phyloP scores from a whole-genome alignment of 2,113 vertebrate species.

The Burhinus oedicnemus region DNA sequence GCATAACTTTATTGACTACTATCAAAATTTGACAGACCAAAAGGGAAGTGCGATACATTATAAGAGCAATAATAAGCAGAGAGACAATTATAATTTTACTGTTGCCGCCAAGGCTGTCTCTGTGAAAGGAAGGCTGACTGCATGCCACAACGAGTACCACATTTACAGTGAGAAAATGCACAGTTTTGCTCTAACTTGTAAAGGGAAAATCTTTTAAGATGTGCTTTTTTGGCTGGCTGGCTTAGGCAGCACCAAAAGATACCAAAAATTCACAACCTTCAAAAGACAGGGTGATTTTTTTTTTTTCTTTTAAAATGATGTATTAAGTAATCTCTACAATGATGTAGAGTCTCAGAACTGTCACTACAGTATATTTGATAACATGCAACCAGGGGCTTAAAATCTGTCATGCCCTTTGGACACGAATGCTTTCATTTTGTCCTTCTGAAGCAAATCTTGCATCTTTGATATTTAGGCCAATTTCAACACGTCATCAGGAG shows the following conservation, averaged over 20 bases:
- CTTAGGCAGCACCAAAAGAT: neutral
- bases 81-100: neutral
- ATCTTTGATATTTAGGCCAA: neutral
- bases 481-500: neutral
- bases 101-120: neutral
- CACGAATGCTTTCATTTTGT: neutral
- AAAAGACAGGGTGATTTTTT: neutral
- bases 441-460: neutral
- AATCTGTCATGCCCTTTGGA: neutral
- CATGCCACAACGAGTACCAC: neutral
- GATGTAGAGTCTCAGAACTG: neutral
- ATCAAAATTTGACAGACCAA: constrained; percentile 17
- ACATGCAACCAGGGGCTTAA: neutral
- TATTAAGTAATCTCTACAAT: neutral
- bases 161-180: neutral
- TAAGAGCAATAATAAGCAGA: constrained; percentile 1
- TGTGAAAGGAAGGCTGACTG: neutral
- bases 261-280: neutral
- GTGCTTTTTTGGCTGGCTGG: neutral
- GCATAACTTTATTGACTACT: neutral
- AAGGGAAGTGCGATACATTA: neutral
- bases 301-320: neutral
- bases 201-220: neutral
- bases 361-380: neutral
- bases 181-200: neutral